Base-by-base conservation (phyloP, 2,888 invertebrate species). In the Caenorhabditis sp. region DNA sequence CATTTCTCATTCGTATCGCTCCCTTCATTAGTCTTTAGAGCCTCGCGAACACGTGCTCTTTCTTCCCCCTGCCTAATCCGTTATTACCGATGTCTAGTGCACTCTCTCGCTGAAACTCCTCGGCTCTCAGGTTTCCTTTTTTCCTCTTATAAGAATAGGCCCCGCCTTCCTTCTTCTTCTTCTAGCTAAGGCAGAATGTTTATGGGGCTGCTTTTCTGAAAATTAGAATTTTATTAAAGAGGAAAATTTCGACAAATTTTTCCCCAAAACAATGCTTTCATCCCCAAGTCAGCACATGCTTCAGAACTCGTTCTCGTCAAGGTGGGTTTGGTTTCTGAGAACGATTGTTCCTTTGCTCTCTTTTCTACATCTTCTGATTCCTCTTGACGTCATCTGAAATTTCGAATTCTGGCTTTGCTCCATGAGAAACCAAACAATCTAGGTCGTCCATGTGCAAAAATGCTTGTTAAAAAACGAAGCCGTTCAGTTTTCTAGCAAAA, bases 41-140 rank as follows among this genome's bases (percentile, higher is more conserved):
- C 16, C 22, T n/a, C n/a, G n/a, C 58, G 58, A 59, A 56, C 58
- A 63, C 63, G 63, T 63, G 74, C 74, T 41, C 70, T 38, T 28
- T 24, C 5, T 35, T 14, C 4, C 2, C 8, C n/a, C 19, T 12
- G 19, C 10, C 59, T 72, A 72, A 72, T 72, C 72, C 41, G 59
- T 72, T 72, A 72, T 72, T 72, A 72, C 59, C 72, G 59, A 59
- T 44, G 24, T 35, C 47, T 19, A 54, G 2, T 54, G 28, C 59
- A 19, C 56, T 28, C 54, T n/a, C n/a, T 51, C 38, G 12, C 4
- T 54, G 74, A 74, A 74, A 74, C 74, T 56, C n/a, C 61, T 26
- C 31, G 14, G 10, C 10, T 59, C 59, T 59, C 24, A 61, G 41
- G 61, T 61, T 61, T 41, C 41, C 16, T 31, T n/a, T n/a, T n/a